phyloP scores from a whole-genome alignment of 2,797 vertebrate species.

The Poecile montanus region DNA sequence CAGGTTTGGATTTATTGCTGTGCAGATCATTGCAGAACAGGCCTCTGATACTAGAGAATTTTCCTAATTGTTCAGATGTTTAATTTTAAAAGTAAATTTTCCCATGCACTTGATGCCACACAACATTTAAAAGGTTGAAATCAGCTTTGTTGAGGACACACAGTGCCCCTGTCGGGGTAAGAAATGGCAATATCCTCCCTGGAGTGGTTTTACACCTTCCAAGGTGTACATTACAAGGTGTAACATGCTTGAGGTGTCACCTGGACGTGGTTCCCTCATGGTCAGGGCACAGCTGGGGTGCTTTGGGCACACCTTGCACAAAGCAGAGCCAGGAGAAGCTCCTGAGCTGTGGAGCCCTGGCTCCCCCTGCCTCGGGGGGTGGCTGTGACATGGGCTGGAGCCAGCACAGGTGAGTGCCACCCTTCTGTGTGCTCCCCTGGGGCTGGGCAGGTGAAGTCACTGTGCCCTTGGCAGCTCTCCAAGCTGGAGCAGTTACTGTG shows the following conservation, averaged over 20 bases:
- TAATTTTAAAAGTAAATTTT: neutral
- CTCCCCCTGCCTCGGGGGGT: neutral
- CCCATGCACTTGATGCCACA: accelerated
- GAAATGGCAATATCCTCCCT: neutral
- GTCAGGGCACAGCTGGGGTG: neutral
- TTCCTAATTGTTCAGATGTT: neutral
- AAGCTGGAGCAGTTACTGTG: accelerated
- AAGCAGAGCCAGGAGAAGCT: neutral
- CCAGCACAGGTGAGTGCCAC: accelerated
- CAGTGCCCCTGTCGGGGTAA: neutral
- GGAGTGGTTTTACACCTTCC: neutral
- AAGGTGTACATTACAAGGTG: neutral
- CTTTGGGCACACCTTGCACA: neutral
- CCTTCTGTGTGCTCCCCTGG: accelerated
- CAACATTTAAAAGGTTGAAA: accelerated
- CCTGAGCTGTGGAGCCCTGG: neutral
- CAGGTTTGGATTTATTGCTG: neutral
- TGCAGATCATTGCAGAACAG: neutral
- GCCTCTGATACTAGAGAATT: accelerated
- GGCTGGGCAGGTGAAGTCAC: neutral
- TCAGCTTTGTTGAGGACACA: neutral
- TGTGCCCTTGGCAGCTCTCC: neutral
- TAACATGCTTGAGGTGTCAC: neutral
- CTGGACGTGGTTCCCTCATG: neutral
- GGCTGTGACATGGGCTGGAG: neutral